Percentiles rank a stretch among this genome's conserved stretches.
Evolutionary conservation across 37 sponge, comb jelly and placozoan species (phyloP).

Genomic region (Oopsacas minuta): DNA sequence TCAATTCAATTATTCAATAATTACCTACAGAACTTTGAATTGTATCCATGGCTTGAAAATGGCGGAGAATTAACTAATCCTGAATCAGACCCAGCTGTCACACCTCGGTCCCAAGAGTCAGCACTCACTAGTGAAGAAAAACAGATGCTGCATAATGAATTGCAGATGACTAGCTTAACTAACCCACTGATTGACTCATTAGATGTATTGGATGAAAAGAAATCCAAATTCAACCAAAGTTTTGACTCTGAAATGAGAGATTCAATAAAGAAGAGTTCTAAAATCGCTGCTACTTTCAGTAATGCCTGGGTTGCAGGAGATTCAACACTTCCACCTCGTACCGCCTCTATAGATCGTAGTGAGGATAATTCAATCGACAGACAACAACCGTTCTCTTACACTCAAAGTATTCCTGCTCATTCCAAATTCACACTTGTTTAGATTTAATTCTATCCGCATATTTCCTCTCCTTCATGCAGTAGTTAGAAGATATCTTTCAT

Average conservation of each 20-base stretch:
- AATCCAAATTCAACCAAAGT: not conserved
- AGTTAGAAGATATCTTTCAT: not conserved
- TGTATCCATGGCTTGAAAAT: conserved; percentile 4
- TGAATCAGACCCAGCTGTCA: not conserved
- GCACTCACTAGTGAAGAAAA: not conserved
- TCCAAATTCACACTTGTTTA: conserved; percentile 7
- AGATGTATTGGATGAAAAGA: not conserved
- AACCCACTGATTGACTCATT: not conserved
- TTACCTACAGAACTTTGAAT: not conserved
- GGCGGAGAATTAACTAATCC: not conserved
- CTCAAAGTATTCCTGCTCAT: not conserved
- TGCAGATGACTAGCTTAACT: not conserved
- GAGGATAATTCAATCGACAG: not conserved
- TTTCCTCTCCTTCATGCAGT: too few relatives aligned
- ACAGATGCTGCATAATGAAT: conserved; percentile 14
- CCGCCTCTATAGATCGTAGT: not conserved
- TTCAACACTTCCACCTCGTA: not conserved
- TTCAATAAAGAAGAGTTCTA: not conserved
- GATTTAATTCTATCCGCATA: not conserved
- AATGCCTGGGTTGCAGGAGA: conserved; percentile 11
- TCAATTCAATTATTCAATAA: not conserved
- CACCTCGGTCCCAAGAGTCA: conserved; percentile 3
- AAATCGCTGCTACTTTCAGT: not conserved
- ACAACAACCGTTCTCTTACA: not conserved
- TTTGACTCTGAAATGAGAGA: not conserved